These are phyloP conservation scores for Sarcoramphus papa DNA, from an alignment of 2,797 vertebrate genomes.

Conservation along the genomic window DNA sequence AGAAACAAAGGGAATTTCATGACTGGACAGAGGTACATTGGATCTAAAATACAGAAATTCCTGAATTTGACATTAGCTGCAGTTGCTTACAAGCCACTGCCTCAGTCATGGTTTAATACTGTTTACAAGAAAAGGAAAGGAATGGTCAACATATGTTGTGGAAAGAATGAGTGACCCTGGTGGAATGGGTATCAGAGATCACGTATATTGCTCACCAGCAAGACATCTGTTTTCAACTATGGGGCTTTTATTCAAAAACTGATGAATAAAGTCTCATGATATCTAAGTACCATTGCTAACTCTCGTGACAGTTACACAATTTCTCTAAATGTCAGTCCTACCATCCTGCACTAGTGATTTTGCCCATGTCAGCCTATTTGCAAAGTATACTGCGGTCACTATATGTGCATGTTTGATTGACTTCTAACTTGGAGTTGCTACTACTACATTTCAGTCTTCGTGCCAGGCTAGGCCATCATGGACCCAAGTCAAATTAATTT, in stretches of 20 bases:
- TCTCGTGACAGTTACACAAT: background rate
- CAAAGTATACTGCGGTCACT: background rate
- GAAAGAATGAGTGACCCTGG: conserved; percentile 37
- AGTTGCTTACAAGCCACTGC: background rate
- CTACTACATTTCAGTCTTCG: background rate
- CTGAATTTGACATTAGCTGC: background rate
- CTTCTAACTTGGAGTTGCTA: background rate
- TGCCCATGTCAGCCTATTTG: background rate
- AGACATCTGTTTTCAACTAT: conserved; percentile 38
- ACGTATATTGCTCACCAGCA: background rate
- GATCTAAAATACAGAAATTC: background rate
- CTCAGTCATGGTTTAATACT: background rate
- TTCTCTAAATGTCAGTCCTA: background rate
- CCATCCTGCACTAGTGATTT: background rate
- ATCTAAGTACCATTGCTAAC: background rate
- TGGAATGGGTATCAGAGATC: conserved; percentile 29
- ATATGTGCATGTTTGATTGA: background rate
- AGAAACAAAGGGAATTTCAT: background rate
- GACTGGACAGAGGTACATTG: background rate
- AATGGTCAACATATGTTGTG: conserved; percentile 48
- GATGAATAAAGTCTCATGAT: background rate
- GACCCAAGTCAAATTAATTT: background rate
- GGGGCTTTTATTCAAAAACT: background rate
- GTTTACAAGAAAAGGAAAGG: conserved; percentile 39
- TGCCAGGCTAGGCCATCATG: background rate